Percentiles rank a stretch among this genome's conserved stretches.
phyloP scores from a whole-genome alignment of 2,888 invertebrate species.

The Prenolepis imparis region DNA sequence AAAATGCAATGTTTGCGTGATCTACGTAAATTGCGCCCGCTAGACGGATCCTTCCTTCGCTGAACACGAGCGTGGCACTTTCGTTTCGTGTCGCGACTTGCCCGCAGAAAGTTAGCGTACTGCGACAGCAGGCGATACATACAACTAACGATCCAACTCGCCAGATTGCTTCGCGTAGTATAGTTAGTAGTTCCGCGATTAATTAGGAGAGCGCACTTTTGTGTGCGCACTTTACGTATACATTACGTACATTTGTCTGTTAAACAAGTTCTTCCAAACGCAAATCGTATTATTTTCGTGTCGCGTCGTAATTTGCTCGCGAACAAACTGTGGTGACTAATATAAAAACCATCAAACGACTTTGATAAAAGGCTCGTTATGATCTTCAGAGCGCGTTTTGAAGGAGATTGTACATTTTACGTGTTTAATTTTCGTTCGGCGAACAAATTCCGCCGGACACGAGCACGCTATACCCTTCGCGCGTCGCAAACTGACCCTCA shows the following conservation, averaged over 20 bases:
- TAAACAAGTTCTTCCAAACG: neutral
- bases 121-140: neutral
- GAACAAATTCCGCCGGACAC: constrained; percentile 27
- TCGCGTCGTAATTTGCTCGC: neutral
- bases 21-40: constrained; percentile 14
- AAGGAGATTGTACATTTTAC: constrained; percentile 7
- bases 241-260: neutral
- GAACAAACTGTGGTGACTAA: constrained; percentile 3
- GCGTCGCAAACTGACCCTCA: neutral
- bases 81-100: neutral
- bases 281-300: constrained; percentile 3
- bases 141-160: neutral
- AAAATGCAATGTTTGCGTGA: constrained; percentile 27
- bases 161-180: neutral
- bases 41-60: neutral
- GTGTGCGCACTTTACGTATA: neutral
- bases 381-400: neutral
- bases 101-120: neutral
- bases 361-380: constrained; percentile 1
- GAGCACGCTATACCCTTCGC: neutral
- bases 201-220: constrained; percentile 18
- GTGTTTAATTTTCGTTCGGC: neutral
- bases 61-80: constrained; percentile 8
- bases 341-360: neutral
- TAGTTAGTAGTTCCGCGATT: neutral